phyloP scores from a whole-genome alignment of 2,113 vertebrate genomes.

The Plestiodon gilberti region DNA sequence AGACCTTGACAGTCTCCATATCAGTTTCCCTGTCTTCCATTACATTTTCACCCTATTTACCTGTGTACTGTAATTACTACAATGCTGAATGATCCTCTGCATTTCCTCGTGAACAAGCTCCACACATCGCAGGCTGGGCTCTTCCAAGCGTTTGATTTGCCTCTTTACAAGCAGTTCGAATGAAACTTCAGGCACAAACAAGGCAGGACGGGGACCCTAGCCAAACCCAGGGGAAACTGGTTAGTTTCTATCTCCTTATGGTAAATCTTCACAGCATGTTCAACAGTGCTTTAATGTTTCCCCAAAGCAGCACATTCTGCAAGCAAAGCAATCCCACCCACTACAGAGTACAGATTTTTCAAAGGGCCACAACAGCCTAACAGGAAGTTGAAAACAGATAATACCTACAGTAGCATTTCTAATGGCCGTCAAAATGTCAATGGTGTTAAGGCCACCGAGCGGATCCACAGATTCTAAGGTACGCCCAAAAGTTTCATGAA shows the following conservation, averaged over 20 bases:
- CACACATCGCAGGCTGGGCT: slow-evolving; percentile 96
- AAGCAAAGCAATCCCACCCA: background rate
- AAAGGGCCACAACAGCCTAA: background rate
- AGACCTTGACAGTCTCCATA: background rate
- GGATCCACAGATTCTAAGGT: slow-evolving; percentile 97
- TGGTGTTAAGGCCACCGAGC: slow-evolving; percentile 93
- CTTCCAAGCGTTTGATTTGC: slow-evolving; percentile 96
- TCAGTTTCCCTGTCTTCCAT: background rate
- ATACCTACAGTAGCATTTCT: slow-evolving; percentile 95
- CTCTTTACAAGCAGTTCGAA: slow-evolving; percentile 97
- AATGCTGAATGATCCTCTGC: slow-evolving; percentile 98
- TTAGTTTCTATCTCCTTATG: background rate
- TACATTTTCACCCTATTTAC: slow-evolving; percentile 60
- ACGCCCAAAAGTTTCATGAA: slow-evolving; percentile 97
- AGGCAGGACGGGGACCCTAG: slow-evolving; percentile 94
- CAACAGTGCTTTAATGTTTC: no score
- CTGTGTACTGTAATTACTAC: slow-evolving; percentile 98
- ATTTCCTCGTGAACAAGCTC: slow-evolving; percentile 98
- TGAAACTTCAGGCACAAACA: slow-evolving; percentile 97
- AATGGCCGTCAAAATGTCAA: slow-evolving; percentile 97
- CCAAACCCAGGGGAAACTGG: slow-evolving; percentile 18
- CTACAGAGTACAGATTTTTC: background rate
- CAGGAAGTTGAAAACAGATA: background rate
- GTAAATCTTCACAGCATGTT: fast-evolving
- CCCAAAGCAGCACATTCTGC: background rate